Conservation (phyloP, 1,140 invertebrate genomes). For the Kradibia gibbosae region DNA sequence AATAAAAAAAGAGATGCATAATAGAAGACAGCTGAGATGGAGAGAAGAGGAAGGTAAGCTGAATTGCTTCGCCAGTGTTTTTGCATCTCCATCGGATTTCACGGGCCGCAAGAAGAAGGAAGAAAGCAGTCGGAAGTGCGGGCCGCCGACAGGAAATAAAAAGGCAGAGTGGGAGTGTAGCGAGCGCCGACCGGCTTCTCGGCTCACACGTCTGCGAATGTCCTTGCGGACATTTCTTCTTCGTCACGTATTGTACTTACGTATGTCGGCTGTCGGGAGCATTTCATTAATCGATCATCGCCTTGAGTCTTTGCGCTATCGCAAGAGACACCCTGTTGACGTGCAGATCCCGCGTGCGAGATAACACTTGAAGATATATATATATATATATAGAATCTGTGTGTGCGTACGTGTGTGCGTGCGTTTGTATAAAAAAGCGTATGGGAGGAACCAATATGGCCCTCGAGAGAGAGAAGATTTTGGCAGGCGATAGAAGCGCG, state of each 20-base stretch:
- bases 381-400: too few species aligned
- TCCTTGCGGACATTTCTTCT: neutral
- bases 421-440: constrained; percentile 21
- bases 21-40: neutral
- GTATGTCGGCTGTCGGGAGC: neutral
- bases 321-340: neutral
- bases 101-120: neutral
- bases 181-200: neutral
- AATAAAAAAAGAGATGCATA: neutral
- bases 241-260: neutral
- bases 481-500: constrained; percentile 8
- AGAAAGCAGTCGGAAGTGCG: constrained; percentile 42
- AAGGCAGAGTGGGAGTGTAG: neutral
- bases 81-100: constrained; percentile 45
- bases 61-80: constrained; percentile 24
- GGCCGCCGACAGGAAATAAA: constrained; percentile 39
- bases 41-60: constrained; percentile 6
- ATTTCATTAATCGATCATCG: constrained; percentile 46
- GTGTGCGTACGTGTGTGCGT: too few species aligned
- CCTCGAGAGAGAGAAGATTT: constrained; percentile 37
- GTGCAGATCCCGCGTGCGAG: constrained; percentile 24
- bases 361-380: neutral
- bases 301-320: neutral
- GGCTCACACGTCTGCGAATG: neutral
- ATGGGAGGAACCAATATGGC: constrained; percentile 44